A percentile compares a stretch with the other conserved stretches of the same genome.
Conservation (phyloP, 2,797 vertebrate species). For the Enteromius paludinosus region DNA sequence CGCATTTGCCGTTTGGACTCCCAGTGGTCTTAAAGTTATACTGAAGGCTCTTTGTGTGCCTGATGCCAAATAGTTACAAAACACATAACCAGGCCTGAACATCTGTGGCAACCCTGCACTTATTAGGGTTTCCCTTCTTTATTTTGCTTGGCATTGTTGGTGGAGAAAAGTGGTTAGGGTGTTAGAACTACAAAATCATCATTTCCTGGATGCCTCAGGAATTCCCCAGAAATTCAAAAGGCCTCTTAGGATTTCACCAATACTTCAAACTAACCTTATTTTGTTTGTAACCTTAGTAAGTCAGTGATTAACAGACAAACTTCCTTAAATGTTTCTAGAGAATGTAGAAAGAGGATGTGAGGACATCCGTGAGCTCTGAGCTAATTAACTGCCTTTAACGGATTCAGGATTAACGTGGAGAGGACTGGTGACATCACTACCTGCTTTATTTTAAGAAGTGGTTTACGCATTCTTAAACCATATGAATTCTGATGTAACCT, state of each 20-base stretch:
- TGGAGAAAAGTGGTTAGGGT: slow-evolving; percentile 59
- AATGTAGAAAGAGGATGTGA: slow-evolving; percentile 22
- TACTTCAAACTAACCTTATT: background rate
- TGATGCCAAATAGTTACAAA: slow-evolving; percentile 35
- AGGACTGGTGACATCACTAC: slow-evolving; percentile 49
- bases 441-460: slow-evolving; percentile 51
- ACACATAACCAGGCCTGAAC: slow-evolving; percentile 31
- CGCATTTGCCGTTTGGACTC: slow-evolving; percentile 30
- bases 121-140: slow-evolving; percentile 54
- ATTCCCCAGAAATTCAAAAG: slow-evolving; percentile 67
- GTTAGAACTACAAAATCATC: slow-evolving; percentile 64
- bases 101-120: slow-evolving; percentile 38
- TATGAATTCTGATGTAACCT: slow-evolving; percentile 49
- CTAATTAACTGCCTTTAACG: slow-evolving; percentile 32
- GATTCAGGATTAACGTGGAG: slow-evolving; percentile 55
- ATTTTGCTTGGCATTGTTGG: slow-evolving; percentile 50
- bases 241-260: slow-evolving; percentile 36
- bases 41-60: slow-evolving; percentile 48
- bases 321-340: slow-evolving; percentile 26
- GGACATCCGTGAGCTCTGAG: background rate
- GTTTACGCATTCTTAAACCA: slow-evolving; percentile 56
- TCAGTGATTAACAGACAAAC: background rate
- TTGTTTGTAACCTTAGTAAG: background rate
- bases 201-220: slow-evolving; percentile 72
- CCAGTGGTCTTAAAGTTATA: slow-evolving; percentile 35